These are phyloP conservation scores for Drosophila picticornis DNA, from an alignment of 2,888 invertebrate genomes.

Conservation along the genomic window DNA sequence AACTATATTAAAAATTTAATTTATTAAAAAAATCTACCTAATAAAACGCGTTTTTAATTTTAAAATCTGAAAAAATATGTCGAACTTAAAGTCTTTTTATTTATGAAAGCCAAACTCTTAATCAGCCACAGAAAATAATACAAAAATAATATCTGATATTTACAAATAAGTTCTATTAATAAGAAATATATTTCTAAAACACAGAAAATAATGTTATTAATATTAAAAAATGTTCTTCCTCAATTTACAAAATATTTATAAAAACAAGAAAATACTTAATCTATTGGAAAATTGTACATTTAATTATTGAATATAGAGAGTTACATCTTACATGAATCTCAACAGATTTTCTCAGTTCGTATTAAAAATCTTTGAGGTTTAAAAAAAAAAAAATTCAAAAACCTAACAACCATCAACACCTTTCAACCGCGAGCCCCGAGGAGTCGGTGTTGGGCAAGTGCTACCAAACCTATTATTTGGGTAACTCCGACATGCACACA, in stretches of 20 bases:
- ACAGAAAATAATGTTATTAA: not conserved
- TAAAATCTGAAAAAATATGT: not conserved
- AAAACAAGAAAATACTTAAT: not conserved
- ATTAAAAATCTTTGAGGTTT: not conserved
- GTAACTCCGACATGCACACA: slow-evolving; percentile 21
- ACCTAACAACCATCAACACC: slow-evolving; percentile 10
- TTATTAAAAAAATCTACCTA: not conserved
- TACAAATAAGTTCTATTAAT: not conserved
- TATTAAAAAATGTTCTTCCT: not conserved
- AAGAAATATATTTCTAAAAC: not conserved
- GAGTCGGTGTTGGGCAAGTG: slow-evolving; percentile 27
- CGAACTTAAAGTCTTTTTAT: not conserved
- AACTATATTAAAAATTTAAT: not conserved
- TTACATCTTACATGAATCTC: not conserved
- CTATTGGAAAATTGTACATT: not conserved
- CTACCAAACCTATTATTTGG: slow-evolving; percentile 31
- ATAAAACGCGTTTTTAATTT: no score
- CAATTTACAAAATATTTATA: not conserved
- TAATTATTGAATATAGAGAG: not conserved
- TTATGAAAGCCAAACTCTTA: not conserved
- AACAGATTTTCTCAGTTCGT: not conserved
- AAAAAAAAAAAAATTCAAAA: not conserved
- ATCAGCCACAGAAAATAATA: not conserved
- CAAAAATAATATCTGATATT: not conserved
- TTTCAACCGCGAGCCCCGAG: not conserved